Evolutionary conservation across 1,140 invertebrate species (phyloP).

Genomic region (Idris sp.): DNA sequence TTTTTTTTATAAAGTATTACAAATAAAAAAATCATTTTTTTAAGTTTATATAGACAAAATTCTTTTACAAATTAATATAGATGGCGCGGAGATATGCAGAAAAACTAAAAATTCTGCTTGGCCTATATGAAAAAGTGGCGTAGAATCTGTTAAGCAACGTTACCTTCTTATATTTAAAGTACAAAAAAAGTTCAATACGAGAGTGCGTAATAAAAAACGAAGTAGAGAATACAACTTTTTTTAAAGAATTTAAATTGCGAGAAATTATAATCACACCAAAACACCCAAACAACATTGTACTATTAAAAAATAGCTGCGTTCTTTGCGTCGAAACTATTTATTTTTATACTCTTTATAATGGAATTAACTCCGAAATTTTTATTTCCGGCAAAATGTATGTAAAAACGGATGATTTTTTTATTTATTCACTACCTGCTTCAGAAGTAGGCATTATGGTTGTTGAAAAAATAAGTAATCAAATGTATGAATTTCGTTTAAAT

Average conservation of each 20-base stretch:
- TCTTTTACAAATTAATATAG: too few relatives aligned
- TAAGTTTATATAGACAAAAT: too few relatives aligned
- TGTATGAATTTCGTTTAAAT: too few relatives aligned
- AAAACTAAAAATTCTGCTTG: slow-evolving; percentile 6
- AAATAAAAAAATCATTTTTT: too few relatives aligned
- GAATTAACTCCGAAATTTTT: background rate
- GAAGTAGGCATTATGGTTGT: slow-evolving; percentile 9
- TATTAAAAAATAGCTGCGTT: background rate
- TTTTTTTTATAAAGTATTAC: too few relatives aligned
- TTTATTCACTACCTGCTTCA: background rate
- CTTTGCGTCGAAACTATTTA: background rate
- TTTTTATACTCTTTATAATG: background rate
- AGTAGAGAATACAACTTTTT: slow-evolving; percentile 4
- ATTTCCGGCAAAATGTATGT: slow-evolving; percentile 5
- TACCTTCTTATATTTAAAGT: slow-evolving; percentile 15
- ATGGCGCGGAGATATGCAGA: too few relatives aligned
- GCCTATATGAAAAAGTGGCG: slow-evolving; percentile 3
- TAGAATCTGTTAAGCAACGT: too few relatives aligned
- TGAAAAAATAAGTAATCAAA: background rate
- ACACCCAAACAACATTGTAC: slow-evolving; percentile 11
- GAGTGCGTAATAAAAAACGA: slow-evolving; percentile 1
- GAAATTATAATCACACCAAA: slow-evolving; percentile 1
- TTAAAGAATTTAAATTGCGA: background rate
- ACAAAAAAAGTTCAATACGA: background rate
- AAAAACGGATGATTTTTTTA: slow-evolving; percentile 2